These are phyloP conservation scores for Apodemia zela DNA, from an alignment of 2,888 invertebrate species.

Conservation along the genomic window DNA sequence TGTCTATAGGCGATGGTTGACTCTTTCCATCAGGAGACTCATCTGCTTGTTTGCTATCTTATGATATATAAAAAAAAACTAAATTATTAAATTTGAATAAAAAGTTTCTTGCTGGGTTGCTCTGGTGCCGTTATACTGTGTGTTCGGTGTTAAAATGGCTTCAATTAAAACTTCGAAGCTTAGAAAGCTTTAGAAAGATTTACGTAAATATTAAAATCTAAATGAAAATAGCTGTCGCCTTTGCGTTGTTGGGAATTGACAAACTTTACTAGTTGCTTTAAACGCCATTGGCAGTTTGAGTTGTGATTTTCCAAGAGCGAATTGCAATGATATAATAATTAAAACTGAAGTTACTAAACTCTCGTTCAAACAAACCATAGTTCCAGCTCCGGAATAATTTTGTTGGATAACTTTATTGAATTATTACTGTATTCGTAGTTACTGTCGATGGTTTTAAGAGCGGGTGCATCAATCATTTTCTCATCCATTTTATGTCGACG, in stretches of 20 bases:
- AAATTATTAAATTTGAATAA: too few relatives aligned
- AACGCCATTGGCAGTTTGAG: slow-evolving; percentile 1
- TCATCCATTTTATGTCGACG: slow-evolving; percentile 76
- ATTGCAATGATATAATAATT: slow-evolving; percentile 11
- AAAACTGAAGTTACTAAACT: slow-evolving; percentile 3
- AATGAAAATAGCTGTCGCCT: not conserved
- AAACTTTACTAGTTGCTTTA: slow-evolving; percentile 2
- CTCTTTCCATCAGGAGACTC: too few relatives aligned
- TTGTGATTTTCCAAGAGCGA: slow-evolving; percentile 4
- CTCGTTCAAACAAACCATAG: slow-evolving; percentile 4
- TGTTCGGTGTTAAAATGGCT: too few relatives aligned
- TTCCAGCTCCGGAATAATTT: not conserved
- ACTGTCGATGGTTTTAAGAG: slow-evolving; percentile 50
- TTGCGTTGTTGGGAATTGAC: not conserved
- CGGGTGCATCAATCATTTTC: slow-evolving; percentile 73
- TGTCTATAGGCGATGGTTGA: too few relatives aligned
- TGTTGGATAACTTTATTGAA: slow-evolving; percentile 11
- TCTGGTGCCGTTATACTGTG: too few relatives aligned
- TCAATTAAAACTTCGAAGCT: not conserved
- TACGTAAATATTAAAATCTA: slow-evolving; percentile 1
- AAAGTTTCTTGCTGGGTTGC: too few relatives aligned
- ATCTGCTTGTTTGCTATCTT: too few relatives aligned
- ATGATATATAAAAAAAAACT: too few relatives aligned
- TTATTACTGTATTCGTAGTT: slow-evolving; percentile 34
- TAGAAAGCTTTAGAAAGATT: not conserved